Base-by-base conservation (phyloP, 2,797 vertebrate species). In the Acropternis orthonyx region DNA sequence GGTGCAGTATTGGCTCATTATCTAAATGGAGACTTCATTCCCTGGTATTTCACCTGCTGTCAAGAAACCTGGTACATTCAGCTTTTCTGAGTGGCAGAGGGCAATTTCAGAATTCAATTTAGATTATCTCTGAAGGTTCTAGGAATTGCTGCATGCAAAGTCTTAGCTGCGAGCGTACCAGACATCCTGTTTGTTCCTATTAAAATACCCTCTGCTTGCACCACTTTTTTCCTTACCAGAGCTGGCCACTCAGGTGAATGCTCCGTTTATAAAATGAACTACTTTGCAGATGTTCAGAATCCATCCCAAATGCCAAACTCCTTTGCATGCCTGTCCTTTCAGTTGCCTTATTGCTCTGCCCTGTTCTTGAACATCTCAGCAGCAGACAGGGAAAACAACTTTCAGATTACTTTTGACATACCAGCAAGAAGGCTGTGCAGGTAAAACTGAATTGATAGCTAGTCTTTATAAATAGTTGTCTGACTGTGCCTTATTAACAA, bases 201-300 rank as follows among this genome's bases (percentile, higher is more conserved):
- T 72, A 46, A 66, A 89, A 81, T 52, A 41, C 14, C n/a, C 26
- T 75, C 37, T 88, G n/a, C 43, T 91, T 69, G 14, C n/a, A 46
- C 63, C 41, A 14, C 52, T 69, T 72, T 1, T 87, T 80, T 54
- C 52, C 51, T 37, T 75, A 15, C 22, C 43, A 14, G 10, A 14
- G 32, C 21, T 92, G 61, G 14, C 43, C 52, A 44, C 74, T 16
- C 71, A 85, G 88, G 54, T 89, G 90, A 95, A 89, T 43, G 66
- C 88, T 96, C 92, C 93, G 89, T 95, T 95, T 94, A 95, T 76
- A 83, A 92, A 95, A 95, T 93, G 65, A 95, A 85, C 84, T 95
- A 72, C 94, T 95, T 93, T 93, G 95, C 94, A 95, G 77, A n/a
- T 67, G 54, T 82, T 82, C 72, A 51, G 69, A 87, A 79, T 91